Percentiles rank a stretch among this genome's conserved stretches.
phyloP scores from a whole-genome alignment of 2,113 vertebrate genomes.

The Dromiciops gliroides region DNA sequence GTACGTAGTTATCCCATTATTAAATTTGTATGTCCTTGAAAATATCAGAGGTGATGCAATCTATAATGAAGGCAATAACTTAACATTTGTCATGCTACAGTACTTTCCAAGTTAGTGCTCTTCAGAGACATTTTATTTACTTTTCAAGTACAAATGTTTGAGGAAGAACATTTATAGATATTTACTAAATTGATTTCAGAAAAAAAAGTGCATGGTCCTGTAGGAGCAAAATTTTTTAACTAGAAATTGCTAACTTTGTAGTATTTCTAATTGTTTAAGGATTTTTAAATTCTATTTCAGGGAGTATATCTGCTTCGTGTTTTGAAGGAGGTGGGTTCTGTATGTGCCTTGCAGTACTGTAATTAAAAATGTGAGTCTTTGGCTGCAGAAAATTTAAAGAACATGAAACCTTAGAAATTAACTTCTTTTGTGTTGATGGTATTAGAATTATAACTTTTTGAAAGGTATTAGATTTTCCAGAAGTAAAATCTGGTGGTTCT shows the following conservation, averaged over 20 bases:
- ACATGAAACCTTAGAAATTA: slow-evolving; percentile 73
- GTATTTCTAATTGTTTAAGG: slow-evolving; percentile 84
- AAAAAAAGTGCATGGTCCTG: slow-evolving; percentile 81
- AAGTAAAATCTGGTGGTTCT: slow-evolving; percentile 79
- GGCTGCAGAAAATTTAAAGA: slow-evolving; percentile 79
- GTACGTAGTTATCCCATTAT: slow-evolving; percentile 52
- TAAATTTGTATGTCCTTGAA: slow-evolving; percentile 66
- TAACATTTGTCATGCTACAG: slow-evolving; percentile 71
- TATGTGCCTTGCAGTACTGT: slow-evolving; percentile 90
- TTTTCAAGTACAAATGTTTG: slow-evolving; percentile 75
- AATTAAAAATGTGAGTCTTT: slow-evolving; percentile 79
- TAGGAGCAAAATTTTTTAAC: slow-evolving; percentile 82
- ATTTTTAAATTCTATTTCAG: slow-evolving; percentile 86
- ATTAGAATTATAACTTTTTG: slow-evolving; percentile 77
- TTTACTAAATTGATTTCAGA: slow-evolving; percentile 80
- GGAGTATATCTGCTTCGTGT: slow-evolving; percentile 84
- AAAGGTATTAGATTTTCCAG: slow-evolving; percentile 78
- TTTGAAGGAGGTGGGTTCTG: slow-evolving; percentile 82
- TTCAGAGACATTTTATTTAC: slow-evolving; percentile 73
- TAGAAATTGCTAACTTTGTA: slow-evolving; percentile 83
- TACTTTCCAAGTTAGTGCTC: slow-evolving; percentile 75
- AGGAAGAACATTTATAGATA: slow-evolving; percentile 76
- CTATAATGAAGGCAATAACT: slow-evolving; percentile 85
- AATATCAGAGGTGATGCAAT: slow-evolving; percentile 72
- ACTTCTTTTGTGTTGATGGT: slow-evolving; percentile 77